A percentile compares a stretch with the other conserved stretches of the same genome.
Conservation (phyloP, 1,140 invertebrate species). For the Meloidogyne exigua region DNA sequence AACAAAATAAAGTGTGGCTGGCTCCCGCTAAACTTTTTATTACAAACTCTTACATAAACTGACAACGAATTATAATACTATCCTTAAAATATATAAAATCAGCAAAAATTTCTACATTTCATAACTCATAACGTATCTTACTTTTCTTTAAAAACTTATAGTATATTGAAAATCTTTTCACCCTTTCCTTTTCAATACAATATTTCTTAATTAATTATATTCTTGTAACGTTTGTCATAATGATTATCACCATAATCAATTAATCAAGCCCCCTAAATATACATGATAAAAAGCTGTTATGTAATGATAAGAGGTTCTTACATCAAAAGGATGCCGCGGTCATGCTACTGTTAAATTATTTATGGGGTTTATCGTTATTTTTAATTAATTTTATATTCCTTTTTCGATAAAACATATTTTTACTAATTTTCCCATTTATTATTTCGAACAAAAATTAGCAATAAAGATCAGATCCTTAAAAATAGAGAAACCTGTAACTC, state of each 20-base stretch:
- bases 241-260: background rate
- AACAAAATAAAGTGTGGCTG: background rate
- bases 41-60: background rate
- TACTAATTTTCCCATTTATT: too few relatives aligned
- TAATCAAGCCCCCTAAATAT: background rate
- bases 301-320: background rate
- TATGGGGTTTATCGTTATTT: background rate
- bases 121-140: too few relatives aligned
- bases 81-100: too few relatives aligned
- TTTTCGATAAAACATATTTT: too few relatives aligned
- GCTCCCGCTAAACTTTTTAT: background rate
- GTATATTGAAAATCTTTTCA: too few relatives aligned
- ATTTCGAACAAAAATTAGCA: too few relatives aligned
- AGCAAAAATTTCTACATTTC: too few relatives aligned
- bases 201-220: background rate
- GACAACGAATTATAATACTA: background rate
- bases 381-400: too few relatives aligned
- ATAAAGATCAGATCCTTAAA: too few relatives aligned
- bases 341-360: background rate
- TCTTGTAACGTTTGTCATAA: background rate
- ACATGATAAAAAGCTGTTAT: background rate
- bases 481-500: background rate
- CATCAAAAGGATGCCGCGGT: background rate
- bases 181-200: too few relatives aligned
- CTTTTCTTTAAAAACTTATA: too few relatives aligned